Percentiles rank a stretch among this genome's conserved stretches.
Evolutionary conservation across 2,113 vertebrate genomes (phyloP).

Genomic region (Rhizomys pruinosus): DNA sequence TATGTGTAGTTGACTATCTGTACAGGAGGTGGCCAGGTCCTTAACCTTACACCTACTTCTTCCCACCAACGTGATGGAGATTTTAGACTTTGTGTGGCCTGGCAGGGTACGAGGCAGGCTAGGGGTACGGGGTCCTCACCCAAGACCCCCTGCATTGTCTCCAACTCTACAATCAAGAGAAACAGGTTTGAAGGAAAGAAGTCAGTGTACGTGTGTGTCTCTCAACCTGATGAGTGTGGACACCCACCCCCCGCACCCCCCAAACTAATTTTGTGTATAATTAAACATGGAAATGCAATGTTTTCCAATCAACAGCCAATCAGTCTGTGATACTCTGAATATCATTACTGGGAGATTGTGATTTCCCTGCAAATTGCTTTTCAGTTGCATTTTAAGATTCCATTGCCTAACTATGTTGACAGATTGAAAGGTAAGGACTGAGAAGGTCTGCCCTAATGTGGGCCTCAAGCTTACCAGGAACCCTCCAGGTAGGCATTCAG

Average conservation of each 20-base stretch:
- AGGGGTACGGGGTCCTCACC: background rate
- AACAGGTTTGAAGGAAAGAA: background rate
- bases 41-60: background rate
- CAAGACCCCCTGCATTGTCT: background rate
- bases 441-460: background rate
- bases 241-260: no score
- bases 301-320: constrained; percentile 79
- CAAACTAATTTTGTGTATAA: constrained; percentile 72
- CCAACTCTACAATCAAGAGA: background rate
- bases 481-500: constrained; percentile 92
- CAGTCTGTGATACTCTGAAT: constrained; percentile 65
- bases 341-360: constrained; percentile 55
- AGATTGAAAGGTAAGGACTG: constrained; percentile 2
- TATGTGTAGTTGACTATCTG: background rate
- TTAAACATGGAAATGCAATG: constrained; percentile 78
- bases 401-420: background rate
- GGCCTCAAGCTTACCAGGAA: constrained; percentile 86
- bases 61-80: background rate
- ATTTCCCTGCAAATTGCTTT: constrained; percentile 69
- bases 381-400: constrained; percentile 43
- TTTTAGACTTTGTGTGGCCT: background rate
- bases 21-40: background rate
- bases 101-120: background rate
- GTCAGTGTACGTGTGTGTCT: background rate
- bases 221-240: constrained; percentile 67